Percentiles rank a stretch among this genome's conserved stretches.
Conservation (phyloP, 2,888 invertebrate genomes). For the Agrotis clavis region DNA sequence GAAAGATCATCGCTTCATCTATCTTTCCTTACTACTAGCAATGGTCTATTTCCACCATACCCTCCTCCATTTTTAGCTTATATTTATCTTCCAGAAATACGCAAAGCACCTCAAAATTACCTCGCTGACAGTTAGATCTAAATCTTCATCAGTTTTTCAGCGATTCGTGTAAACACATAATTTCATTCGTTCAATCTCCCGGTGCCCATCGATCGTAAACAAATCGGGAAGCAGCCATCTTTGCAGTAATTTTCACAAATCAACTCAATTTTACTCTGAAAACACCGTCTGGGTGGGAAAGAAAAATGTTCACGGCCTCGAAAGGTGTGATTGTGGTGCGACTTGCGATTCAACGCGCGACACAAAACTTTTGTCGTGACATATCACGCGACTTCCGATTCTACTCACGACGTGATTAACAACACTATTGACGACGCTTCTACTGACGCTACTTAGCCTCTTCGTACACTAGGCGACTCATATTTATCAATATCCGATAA, state of each 20-base stretch:
- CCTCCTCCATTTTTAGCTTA: neutral
- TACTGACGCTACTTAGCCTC: no score
- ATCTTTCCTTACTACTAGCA: neutral
- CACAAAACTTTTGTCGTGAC: neutral
- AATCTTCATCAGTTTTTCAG: slow-evolving; percentile 24
- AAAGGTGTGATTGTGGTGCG: neutral
- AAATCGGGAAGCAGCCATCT: slow-evolving; percentile 18
- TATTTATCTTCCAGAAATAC: neutral
- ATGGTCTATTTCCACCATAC: neutral
- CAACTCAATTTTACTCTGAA: slow-evolving; percentile 28
- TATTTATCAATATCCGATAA: no score
- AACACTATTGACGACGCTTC: no score
- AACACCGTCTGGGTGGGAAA: slow-evolving; percentile 34
- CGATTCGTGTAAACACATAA: slow-evolving; percentile 18
- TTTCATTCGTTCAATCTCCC: slow-evolving; percentile 18
- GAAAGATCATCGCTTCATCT: neutral
- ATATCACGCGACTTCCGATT: no score
- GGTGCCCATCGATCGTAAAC: slow-evolving; percentile 38
- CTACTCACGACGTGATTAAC: no score
- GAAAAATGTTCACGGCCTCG: neutral
- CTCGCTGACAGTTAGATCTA: slow-evolving; percentile 21
- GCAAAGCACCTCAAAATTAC: slow-evolving; percentile 5
- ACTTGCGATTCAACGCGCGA: neutral
- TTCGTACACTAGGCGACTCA: no score
- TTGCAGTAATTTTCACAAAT: slow-evolving; percentile 43